Percentiles rank a stretch among this genome's conserved stretches.
Evolutionary conservation across 2,113 vertebrate species (phyloP).

Genomic region (Leptosomus discolor): DNA sequence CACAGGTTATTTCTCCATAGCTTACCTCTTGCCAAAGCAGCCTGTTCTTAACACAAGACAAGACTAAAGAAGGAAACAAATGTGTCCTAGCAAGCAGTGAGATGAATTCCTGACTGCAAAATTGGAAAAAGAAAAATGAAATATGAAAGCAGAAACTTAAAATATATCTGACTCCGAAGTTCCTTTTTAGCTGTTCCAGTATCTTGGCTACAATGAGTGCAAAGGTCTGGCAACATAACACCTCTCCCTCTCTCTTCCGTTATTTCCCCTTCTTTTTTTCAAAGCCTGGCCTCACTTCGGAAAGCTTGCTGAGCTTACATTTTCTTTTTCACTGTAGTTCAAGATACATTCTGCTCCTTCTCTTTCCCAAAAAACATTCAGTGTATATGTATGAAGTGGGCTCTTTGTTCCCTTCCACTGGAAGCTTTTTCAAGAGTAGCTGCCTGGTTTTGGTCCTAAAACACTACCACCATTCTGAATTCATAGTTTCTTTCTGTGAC

Average conservation of each 20-base stretch:
- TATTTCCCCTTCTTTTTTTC: neutral
- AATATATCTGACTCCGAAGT: conserved; percentile 2
- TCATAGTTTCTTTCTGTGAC: neutral
- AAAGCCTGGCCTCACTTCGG: neutral
- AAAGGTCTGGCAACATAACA: neutral
- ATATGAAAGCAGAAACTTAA: conserved; percentile 52
- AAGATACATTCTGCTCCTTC: neutral
- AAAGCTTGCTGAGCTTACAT: neutral
- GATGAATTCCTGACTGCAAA: conserved; percentile 27
- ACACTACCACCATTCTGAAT: neutral
- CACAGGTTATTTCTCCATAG: conserved; percentile 2
- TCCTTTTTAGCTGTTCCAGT: conserved; percentile 40
- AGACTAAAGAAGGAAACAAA: conserved; percentile 61
- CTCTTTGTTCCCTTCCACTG: neutral
- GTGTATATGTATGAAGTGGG: neutral
- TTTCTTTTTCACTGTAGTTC: neutral
- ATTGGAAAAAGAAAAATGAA: conserved; percentile 48
- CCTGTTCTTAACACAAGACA: neutral
- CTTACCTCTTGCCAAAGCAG: neutral
- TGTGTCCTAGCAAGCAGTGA: conserved; percentile 7
- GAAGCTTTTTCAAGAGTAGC: neutral
- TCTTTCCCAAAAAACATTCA: neutral
- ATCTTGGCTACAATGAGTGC: neutral
- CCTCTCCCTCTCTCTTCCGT: neutral
- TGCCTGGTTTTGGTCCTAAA: neutral